A percentile compares a stretch with the other conserved stretches of the same genome.
Evolutionary conservation across 35 echinoderm and acorn worm species (phyloP).

Genomic region (Amphiura filiformis): DNA sequence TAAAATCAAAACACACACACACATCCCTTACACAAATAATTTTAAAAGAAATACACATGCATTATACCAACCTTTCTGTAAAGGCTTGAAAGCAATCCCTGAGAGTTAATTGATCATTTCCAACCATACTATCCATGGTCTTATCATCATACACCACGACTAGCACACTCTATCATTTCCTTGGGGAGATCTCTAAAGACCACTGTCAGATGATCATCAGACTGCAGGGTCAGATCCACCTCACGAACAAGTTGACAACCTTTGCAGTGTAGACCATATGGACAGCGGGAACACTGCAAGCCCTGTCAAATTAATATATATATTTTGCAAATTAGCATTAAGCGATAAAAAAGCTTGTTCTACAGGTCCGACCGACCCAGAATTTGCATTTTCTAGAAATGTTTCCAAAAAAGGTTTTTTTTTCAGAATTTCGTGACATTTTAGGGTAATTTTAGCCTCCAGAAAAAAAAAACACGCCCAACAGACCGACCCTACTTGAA

Average conservation of each 20-base stretch:
- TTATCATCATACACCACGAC: constrained; percentile 67
- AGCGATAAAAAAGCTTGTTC: too few species aligned
- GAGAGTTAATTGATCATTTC: constrained; percentile 72
- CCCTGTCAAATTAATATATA: constrained; percentile 71
- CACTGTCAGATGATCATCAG: constrained; percentile 84
- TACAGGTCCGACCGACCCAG: too few species aligned
- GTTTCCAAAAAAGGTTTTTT: too few species aligned
- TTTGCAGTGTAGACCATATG: constrained; percentile 76
- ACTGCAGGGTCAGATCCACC: constrained; percentile 78
- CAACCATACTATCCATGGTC: constrained; percentile 45
- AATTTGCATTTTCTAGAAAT: too few species aligned
- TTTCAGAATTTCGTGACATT: too few species aligned
- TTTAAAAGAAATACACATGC: too few species aligned
- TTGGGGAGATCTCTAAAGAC: constrained; percentile 64
- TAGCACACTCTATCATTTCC: constrained; percentile 72
- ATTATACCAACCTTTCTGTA: constrained; percentile 89
- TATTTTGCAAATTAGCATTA: too few species aligned
- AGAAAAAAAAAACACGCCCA: too few species aligned
- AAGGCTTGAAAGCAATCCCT: constrained; percentile 95
- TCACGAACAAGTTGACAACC: constrained; percentile 88
- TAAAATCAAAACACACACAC: too few species aligned
- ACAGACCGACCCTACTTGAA: too few species aligned
- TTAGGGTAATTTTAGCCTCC: too few species aligned
- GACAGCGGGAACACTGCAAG: constrained; percentile 76
- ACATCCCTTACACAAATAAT: too few species aligned